phyloP scores from a whole-genome alignment of 2,888 invertebrate genomes.

The Amphimallon solstitiale region DNA sequence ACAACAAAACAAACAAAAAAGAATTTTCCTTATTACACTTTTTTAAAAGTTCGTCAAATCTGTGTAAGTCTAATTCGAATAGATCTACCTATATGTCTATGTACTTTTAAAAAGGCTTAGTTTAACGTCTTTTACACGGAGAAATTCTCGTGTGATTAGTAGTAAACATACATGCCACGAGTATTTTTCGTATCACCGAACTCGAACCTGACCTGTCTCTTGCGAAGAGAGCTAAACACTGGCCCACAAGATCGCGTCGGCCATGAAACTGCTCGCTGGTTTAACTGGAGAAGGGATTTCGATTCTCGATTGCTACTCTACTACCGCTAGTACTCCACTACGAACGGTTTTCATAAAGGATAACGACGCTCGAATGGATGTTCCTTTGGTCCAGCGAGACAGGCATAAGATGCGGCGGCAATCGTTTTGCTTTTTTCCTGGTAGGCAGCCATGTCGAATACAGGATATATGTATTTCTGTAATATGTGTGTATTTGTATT shows the following conservation, averaged over 20 bases:
- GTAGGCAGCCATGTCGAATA: too few species aligned
- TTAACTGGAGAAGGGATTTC: slow-evolving; percentile 36
- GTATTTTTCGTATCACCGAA: slow-evolving; percentile 32
- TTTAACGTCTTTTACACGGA: slow-evolving; percentile 1
- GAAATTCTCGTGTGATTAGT: background rate
- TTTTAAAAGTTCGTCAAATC: too few species aligned
- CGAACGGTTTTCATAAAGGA: slow-evolving; percentile 28
- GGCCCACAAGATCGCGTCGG: slow-evolving; percentile 39
- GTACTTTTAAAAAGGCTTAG: background rate
- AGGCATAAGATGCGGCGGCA: slow-evolving; percentile 3
- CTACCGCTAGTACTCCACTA: too few species aligned
- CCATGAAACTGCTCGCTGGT: slow-evolving; percentile 37
- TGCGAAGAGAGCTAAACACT: slow-evolving; percentile 40
- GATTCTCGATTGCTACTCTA: slow-evolving; percentile 25
- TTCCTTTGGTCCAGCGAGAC: slow-evolving; percentile 1
- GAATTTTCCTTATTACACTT: too few species aligned
- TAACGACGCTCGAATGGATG: slow-evolving; percentile 21
- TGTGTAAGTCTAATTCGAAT: too few species aligned
- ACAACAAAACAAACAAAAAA: background rate
- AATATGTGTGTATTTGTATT: too few species aligned
- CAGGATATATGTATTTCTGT: too few species aligned
- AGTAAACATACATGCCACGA: slow-evolving; percentile 37
- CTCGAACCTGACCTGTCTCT: slow-evolving; percentile 38
- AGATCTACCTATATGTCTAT: too few species aligned
- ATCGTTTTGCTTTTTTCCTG: slow-evolving; percentile 4